Base-by-base conservation (phyloP, 2,797 vertebrate species). In the Diplodus puntazzo region DNA sequence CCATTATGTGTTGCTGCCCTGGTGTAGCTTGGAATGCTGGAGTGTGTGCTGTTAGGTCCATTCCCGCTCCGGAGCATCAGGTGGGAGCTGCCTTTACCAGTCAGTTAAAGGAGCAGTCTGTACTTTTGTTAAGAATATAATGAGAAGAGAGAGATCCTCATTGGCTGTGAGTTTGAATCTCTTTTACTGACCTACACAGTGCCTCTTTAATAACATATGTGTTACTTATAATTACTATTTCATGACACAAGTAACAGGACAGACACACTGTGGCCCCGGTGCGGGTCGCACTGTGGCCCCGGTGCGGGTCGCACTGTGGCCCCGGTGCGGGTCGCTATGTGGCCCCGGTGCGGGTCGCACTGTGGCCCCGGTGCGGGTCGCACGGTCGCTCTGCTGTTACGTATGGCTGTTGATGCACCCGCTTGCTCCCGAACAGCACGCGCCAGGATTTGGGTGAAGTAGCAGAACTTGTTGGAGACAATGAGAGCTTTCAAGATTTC, bases 391-490 rank as follows among this genome's bases (percentile, higher is more conserved):
- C 5, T 34, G 34, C 8, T 45, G 55, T 59, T 57, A 48, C 11
- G 42, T 54, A 48, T 50, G 8, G 18, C 30, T 60, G 69, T 13
- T 8, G 27, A 64, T 46, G 30, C 50, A 39, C 34, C 61, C 54
- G 55, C 54, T 50, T 62, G 69, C 69, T 42, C 17, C 50, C 17
- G 0, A 9, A 4, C 45, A 18, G 23, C 53, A 64, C 48, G 42
- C 73, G 39, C 80, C 1, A 4, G 16, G 18, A 45, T 55, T 23
- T 11, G 43, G 34, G 43, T 21, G 2, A 27, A 80, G 75, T 46
- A 75, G 49, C 43, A 52, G 25, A 34, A 71, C 8, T 81, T 48
- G 1, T 4, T 23, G 59, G 43, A 62, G 11, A 74, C 25, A 18
- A 42, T 3, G 20, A 21, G 5, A 20, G 0, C 11, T 52, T 18